Evolutionary conservation across 2,888 invertebrate genomes (phyloP), one percentile per base, ranked within the genome.

Genomic region (Orthonevra nobilis): DNA sequence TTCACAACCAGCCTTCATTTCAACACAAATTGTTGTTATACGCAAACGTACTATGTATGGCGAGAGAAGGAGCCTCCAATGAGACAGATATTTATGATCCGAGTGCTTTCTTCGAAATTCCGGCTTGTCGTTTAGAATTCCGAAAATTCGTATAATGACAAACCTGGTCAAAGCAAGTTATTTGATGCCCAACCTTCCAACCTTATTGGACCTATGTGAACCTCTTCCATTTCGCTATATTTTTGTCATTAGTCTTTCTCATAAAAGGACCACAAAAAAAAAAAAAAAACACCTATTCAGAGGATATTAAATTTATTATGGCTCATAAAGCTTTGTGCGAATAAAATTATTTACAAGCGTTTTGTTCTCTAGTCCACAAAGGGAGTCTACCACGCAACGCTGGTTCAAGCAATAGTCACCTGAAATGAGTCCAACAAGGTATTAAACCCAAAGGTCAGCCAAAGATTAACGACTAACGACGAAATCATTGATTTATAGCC

Each of bases 201-300:
- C 23, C 5, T 5, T 23, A 5, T 5, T 23, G 5, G 3, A 23
- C 23, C 3, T 5, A 23, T 5, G 5, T 23, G n/a, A n/a, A n/a
- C 23, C 23, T 23, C 23, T 23, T 23, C 5, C 5, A 5, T 23
- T 23, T 23, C n/a, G 44, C 19, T 14, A n/a, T 23, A 17, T 32
- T 10, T 66, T 66, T 30, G 68, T 58, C 68, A 56, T 68, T 68
- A 68, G 38, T 68, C 58, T 68, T 58, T n/a, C n/a, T n/a, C n/a
- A n/a, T n/a, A n/a, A n/a, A n/a, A n/a, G n/a, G n/a, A n/a, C n/a
- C n/a, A n/a, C n/a, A n/a, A n/a, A n/a, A 23, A 42, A 34, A 56
- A 28, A 20, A 36, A 12, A 34, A 60, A 46, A 23, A 34, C 1
- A 6, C 20, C 32, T 7, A 30, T 56, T 14, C 48, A 30, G 48